phyloP scores from a whole-genome alignment of 2,888 invertebrate genomes.

The Lydus trimaculatus region DNA sequence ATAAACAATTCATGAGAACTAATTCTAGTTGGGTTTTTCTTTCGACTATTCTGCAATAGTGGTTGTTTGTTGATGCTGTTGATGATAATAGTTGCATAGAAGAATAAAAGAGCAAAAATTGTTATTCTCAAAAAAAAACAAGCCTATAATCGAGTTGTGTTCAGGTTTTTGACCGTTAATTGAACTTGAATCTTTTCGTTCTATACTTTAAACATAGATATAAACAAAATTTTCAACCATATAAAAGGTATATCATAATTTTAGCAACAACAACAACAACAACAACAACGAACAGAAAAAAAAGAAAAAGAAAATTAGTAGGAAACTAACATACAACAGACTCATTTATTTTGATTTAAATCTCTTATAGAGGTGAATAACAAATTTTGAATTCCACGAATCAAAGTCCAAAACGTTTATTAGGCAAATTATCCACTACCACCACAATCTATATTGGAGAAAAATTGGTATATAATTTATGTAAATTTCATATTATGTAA shows the following conservation, averaged over 20 bases:
- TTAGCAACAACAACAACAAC: no score
- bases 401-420: not conserved
- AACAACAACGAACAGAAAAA: not conserved
- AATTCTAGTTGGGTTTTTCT: not conserved
- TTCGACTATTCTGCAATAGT: not conserved
- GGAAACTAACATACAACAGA: not conserved
- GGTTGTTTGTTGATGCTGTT: not conserved
- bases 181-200: conserved; percentile 19
- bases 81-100: not conserved
- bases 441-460: not conserved
- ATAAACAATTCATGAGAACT: not conserved
- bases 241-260: not conserved
- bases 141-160: conserved; percentile 4
- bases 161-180: conserved; percentile 27
- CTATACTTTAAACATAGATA: not conserved
- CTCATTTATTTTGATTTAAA: not conserved
- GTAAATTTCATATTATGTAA: not conserved
- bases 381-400: conserved; percentile 4
- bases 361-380: not conserved
- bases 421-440: not conserved
- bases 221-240: conserved; percentile 2
- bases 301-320: not conserved
- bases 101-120: not conserved
- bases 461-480: not conserved
- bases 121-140: conserved; percentile 1